Conservation (phyloP, 2,113 vertebrate genomes). For the Chlamydotis undulata region DNA sequence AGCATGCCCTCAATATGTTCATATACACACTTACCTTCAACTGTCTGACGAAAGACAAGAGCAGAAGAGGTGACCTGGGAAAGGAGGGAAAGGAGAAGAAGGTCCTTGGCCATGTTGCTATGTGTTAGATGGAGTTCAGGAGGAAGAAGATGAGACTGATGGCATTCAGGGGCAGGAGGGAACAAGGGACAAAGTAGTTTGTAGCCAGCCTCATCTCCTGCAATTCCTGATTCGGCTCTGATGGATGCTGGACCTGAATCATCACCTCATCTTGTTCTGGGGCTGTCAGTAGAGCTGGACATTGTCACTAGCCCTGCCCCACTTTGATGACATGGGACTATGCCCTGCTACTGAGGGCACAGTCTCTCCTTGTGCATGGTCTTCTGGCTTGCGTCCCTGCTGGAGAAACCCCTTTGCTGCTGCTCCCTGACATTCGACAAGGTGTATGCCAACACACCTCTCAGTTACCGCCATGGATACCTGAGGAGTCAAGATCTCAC, state of each 20-base stretch:
- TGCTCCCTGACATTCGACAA: neutral
- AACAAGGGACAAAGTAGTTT: neutral
- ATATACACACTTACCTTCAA: neutral
- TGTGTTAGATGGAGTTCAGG: neutral
- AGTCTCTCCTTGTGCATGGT: neutral
- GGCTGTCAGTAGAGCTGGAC: neutral
- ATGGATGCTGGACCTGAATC: neutral
- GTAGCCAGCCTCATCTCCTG: neutral
- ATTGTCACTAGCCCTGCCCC: neutral
- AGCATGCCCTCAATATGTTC: neutral
- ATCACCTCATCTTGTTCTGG: neutral
- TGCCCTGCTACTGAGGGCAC: neutral
- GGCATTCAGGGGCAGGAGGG: neutral
- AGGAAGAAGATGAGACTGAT: neutral
- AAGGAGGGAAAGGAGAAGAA: neutral
- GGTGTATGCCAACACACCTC: neutral
- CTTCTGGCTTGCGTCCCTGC: neutral
- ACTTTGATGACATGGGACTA: neutral
- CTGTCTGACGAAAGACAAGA: neutral
- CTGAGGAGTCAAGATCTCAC: neutral
- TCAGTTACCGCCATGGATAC: neutral
- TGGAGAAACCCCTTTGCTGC: neutral
- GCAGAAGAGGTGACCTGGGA: neutral
- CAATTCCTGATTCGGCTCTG: neutral
- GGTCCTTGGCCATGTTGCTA: neutral